Conservation (phyloP, 2,113 vertebrate species). For the Gymnocephalus cernua region DNA sequence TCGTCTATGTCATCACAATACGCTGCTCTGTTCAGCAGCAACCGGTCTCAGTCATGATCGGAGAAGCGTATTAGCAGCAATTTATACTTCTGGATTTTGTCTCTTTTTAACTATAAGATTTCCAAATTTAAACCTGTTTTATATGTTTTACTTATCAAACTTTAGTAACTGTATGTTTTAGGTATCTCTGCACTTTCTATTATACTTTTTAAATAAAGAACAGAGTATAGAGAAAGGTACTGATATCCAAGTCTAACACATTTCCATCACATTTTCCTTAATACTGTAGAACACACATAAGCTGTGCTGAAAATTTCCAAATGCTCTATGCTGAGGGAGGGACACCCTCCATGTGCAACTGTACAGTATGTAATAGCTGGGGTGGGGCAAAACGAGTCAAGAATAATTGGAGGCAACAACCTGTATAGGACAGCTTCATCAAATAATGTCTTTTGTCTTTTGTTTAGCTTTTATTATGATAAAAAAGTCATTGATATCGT, state of each 20-base stretch:
- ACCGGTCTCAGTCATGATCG: neutral
- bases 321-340: conserved; percentile 23
- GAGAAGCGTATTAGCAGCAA: neutral
- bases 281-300: neutral
- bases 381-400: conserved; percentile 61
- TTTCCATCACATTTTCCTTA: conserved; percentile 33
- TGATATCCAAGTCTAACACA: neutral
- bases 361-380: conserved; percentile 40
- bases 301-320: conserved; percentile 31
- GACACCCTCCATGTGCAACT: conserved; percentile 21
- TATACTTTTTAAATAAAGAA: neutral
- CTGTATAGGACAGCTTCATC: neutral
- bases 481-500: neutral
- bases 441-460: neutral
- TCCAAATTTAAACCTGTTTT: neutral
- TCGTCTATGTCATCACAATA: conserved; percentile 36
- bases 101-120: neutral
- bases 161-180: neutral
- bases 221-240: neutral
- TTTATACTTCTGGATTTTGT: neutral
- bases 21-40: conserved; percentile 18
- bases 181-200: neutral
- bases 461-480: neutral
- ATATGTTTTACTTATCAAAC: neutral
- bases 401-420: conserved; percentile 34